phyloP scores from a whole-genome alignment of 2,888 invertebrate genomes.

The Idaea aversata region DNA sequence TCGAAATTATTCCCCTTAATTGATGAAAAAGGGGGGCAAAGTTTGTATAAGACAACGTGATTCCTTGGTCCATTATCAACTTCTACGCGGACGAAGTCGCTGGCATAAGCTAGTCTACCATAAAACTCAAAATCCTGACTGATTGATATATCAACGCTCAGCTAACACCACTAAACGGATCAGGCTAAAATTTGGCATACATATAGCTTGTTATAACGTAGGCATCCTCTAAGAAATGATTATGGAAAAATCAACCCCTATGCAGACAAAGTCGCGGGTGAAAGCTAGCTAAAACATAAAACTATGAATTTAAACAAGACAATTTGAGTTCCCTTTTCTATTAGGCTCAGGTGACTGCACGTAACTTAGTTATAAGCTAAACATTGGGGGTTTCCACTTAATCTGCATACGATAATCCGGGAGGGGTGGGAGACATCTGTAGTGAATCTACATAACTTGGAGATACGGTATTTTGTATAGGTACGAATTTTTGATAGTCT shows the following conservation, averaged over 20 bases:
- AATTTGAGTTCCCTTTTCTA: not conserved
- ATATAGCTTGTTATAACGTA: too few relatives aligned
- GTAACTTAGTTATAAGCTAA: slow-evolving; percentile 48
- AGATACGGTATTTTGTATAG: not conserved
- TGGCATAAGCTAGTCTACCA: too few relatives aligned
- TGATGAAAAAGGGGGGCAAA: too few relatives aligned
- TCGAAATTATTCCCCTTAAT: too few relatives aligned
- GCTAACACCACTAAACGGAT: too few relatives aligned
- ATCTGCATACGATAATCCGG: slow-evolving; percentile 75
- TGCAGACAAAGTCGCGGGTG: not conserved
- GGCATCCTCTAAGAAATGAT: too few relatives aligned
- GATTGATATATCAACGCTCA: too few relatives aligned
- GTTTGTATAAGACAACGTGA: too few relatives aligned
- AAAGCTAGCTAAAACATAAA: not conserved
- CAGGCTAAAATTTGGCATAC: too few relatives aligned
- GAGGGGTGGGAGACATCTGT: slow-evolving; percentile 24
- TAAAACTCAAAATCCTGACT: too few relatives aligned
- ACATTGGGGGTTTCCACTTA: slow-evolving; percentile 51
- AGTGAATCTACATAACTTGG: not conserved
- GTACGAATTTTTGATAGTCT: not conserved
- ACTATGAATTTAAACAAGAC: not conserved
- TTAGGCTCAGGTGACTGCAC: slow-evolving; percentile 37
- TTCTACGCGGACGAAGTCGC: too few relatives aligned
- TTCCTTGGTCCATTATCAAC: too few relatives aligned
- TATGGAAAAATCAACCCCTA: not conserved